Evolutionary conservation across 1,140 invertebrate species (phyloP).

Genomic region (Drosophila sulfurigaster): DNA sequence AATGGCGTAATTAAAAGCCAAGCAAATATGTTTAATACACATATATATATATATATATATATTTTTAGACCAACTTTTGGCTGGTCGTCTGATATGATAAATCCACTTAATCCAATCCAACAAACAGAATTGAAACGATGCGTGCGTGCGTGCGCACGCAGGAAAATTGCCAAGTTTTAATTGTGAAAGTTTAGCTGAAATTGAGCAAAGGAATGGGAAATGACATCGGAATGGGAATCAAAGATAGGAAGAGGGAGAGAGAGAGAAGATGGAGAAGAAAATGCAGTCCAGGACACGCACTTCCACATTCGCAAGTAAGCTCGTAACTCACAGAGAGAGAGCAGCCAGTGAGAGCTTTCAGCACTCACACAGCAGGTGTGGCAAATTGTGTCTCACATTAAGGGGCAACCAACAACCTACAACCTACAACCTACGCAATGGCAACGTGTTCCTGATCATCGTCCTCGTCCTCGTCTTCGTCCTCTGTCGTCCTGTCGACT

Average conservation of each 20-base stretch:
- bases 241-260: neutral
- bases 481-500: conserved; percentile 38
- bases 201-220: neutral
- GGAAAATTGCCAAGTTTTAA: conserved; percentile 77
- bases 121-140: conserved; percentile 72
- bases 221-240: neutral
- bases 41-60: conserved; percentile 24
- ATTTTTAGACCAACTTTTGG: conserved; percentile 60
- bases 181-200: conserved; percentile 72
- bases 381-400: conserved; percentile 70
- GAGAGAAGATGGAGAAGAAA: neutral
- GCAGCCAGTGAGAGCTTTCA: conserved; percentile 5
- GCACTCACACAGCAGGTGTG: conserved; percentile 69
- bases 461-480: neutral
- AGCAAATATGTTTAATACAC: conserved; percentile 38
- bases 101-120: conserved; percentile 80
- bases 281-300: conserved; percentile 22
- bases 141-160: conserved; percentile 54
- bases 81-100: conserved; percentile 71
- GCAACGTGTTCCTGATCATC: conserved; percentile 13
- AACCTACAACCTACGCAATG: neutral
- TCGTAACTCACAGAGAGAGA: neutral
- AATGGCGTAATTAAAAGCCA: conserved; percentile 75
- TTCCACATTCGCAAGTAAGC: conserved; percentile 8
- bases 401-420: conserved; percentile 11